phyloP scores from a whole-genome alignment of 2,888 invertebrate species.

The Epirrhoe tristata region DNA sequence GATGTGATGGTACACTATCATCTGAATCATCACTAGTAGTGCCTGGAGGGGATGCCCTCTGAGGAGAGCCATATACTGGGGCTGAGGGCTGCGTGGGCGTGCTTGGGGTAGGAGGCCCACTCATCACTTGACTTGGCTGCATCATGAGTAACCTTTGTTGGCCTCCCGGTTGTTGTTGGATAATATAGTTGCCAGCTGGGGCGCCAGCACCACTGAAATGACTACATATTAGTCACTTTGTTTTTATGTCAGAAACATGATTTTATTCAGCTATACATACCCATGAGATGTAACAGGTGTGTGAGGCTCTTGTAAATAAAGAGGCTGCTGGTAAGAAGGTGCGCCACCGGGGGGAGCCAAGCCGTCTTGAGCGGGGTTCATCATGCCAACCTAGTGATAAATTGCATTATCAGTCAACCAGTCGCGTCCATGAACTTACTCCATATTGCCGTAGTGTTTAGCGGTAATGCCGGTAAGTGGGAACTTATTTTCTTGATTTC shows the following conservation, averaged over 20 bases:
- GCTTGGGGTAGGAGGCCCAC: slow-evolving; percentile 76
- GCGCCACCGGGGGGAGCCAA: slow-evolving; percentile 86
- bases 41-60: slow-evolving; percentile 88
- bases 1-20: slow-evolving; percentile 90
- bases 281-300: slow-evolving; percentile 80
- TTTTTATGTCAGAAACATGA: slow-evolving; percentile 5
- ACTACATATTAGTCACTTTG: slow-evolving; percentile 1
- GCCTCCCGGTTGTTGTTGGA: slow-evolving; percentile 85
- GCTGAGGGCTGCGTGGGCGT: slow-evolving; percentile 72
- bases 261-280: slow-evolving; percentile 50
- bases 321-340: slow-evolving; percentile 89
- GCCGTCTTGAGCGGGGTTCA: slow-evolving; percentile 87
- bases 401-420: slow-evolving; percentile 37
- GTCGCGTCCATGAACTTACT: slow-evolving; percentile 43
- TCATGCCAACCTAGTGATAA: slow-evolving; percentile 82
- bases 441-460: neutral
- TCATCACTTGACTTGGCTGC: slow-evolving; percentile 82
- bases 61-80: slow-evolving; percentile 84
- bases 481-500: neutral
- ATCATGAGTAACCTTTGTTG: slow-evolving; percentile 84
- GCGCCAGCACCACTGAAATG: slow-evolving; percentile 78
- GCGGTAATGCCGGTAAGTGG: neutral
- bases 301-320: slow-evolving; percentile 87
- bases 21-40: slow-evolving; percentile 95
- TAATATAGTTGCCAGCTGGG: slow-evolving; percentile 86